Evolutionary conservation across 1,140 invertebrate genomes (phyloP), one percentile per base, ranked within the genome.

Genomic region (Metaphire vulgaris): DNA sequence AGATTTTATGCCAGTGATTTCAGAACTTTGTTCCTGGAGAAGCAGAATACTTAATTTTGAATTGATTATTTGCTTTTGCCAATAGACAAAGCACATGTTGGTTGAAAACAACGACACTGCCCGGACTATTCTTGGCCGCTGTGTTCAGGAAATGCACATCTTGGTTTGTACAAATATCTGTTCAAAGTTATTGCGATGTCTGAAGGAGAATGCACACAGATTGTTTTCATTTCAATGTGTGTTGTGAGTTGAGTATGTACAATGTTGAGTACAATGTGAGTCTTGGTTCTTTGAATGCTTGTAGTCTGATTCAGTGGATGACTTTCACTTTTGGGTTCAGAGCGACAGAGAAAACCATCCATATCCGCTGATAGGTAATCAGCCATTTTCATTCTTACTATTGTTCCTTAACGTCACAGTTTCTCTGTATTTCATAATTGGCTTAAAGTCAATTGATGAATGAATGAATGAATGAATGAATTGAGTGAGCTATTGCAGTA

Each of bases 331-430:
- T 69, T 85, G 84, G 83, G 83, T 84, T 14, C 74, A 76, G 68
- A 79, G 78, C 2, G 80, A 79, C 2, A 82, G 81, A 65, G 83
- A 85, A 41, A 81, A 82, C 34, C 79, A 78, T n/a, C 78, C 81
- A 1, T 84, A 83, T 41, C 82, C 83, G 6, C 78, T 85, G 1
- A 81, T 84, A 72, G 83, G 83, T 85, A 72, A 82, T n/a, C n/a
- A n/a, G n/a, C n/a, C n/a, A n/a, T n/a, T n/a, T n/a, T n/a, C n/a
- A n/a, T n/a, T n/a, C n/a, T n/a, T n/a, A n/a, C n/a, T n/a, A n/a
- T n/a, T n/a, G n/a, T n/a, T n/a, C n/a, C n/a, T n/a, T n/a, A n/a
- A n/a, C n/a, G n/a, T n/a, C n/a, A n/a, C n/a, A n/a, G n/a, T n/a
- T n/a, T n/a, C n/a, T n/a, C n/a, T n/a, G n/a, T n/a, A n/a, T n/a